phyloP scores from a whole-genome alignment of 2,797 vertebrate species.

The Molothrus ater region DNA sequence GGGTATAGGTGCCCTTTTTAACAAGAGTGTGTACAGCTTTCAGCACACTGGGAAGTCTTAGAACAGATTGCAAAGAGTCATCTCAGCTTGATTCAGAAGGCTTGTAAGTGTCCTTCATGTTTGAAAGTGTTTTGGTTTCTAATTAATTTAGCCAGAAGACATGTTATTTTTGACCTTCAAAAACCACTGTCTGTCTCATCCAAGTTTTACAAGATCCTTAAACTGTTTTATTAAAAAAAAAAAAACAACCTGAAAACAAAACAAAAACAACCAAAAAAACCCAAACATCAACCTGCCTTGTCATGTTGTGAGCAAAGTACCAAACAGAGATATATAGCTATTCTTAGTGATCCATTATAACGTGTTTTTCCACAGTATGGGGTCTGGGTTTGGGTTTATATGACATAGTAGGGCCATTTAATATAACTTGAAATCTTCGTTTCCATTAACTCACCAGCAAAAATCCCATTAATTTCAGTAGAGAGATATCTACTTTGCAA shows the following conservation, averaged over 20 bases:
- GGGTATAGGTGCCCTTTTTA: background rate
- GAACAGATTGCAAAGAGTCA: constrained; percentile 52
- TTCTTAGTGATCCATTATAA: background rate
- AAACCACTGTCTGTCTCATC: constrained; percentile 3
- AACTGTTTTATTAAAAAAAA: background rate
- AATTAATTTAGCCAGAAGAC: constrained; percentile 56
- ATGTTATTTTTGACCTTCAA: constrained; percentile 44
- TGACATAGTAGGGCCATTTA: background rate
- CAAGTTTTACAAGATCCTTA: background rate
- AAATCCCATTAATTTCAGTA: constrained; percentile 25
- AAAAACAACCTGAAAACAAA: background rate
- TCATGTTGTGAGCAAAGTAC: background rate
- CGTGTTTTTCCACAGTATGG: background rate
- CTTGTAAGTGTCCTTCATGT: constrained; percentile 38
- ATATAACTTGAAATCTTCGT: background rate
- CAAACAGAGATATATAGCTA: background rate
- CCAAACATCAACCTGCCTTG: background rate
- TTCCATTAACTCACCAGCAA: background rate
- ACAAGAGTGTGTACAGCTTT: constrained; percentile 23
- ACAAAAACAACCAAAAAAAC: background rate
- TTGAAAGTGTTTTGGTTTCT: constrained; percentile 38
- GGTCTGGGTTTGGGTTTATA: background rate
- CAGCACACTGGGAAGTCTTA: background rate
- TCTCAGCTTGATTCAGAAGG: constrained; percentile 57
- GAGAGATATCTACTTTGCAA: background rate